phyloP scores from a whole-genome alignment of 2,797 vertebrate species.

The Acanthopagrus latus region DNA sequence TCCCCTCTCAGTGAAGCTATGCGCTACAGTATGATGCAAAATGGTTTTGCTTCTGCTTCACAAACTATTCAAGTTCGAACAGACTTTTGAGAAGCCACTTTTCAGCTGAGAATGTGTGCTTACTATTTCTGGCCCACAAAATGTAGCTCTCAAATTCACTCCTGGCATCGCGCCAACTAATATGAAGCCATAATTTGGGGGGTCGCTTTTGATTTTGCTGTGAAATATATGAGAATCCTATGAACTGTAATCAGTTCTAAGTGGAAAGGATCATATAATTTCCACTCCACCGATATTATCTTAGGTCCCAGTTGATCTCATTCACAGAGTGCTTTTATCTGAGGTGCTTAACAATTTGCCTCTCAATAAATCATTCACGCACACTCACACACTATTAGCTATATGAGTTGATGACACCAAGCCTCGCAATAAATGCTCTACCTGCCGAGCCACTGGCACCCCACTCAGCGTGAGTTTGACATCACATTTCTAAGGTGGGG shows the following conservation, averaged over 20 bases:
- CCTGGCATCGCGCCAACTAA: constrained; percentile 18
- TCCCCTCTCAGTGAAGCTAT: background rate
- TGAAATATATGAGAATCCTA: constrained; percentile 17
- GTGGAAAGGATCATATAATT: constrained; percentile 17
- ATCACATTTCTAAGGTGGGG: background rate
- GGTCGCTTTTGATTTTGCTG: constrained; percentile 25
- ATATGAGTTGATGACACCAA: background rate
- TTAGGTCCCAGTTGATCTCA: constrained; percentile 14
- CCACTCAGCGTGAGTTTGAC: background rate
- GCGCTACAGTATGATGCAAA: background rate
- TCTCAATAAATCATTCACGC: background rate
- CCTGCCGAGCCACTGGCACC: constrained; percentile 3
- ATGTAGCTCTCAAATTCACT: constrained; percentile 28
- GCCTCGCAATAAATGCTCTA: background rate
- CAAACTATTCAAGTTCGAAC: constrained; percentile 8
- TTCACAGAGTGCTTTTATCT: constrained; percentile 15
- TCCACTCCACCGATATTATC: background rate
- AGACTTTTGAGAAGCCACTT: constrained; percentile 13
- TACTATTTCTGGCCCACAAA: constrained; percentile 12
- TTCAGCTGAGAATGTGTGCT: constrained; percentile 24
- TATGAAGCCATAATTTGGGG: constrained; percentile 31
- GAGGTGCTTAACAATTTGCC: constrained; percentile 6
- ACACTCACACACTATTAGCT: background rate
- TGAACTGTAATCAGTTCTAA: constrained; percentile 15
- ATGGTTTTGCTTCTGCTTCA: background rate